These are phyloP conservation scores for Epizoanthus stellaris DNA, from an alignment of 92 coral and sea anemone species.

Conservation along the genomic window DNA sequence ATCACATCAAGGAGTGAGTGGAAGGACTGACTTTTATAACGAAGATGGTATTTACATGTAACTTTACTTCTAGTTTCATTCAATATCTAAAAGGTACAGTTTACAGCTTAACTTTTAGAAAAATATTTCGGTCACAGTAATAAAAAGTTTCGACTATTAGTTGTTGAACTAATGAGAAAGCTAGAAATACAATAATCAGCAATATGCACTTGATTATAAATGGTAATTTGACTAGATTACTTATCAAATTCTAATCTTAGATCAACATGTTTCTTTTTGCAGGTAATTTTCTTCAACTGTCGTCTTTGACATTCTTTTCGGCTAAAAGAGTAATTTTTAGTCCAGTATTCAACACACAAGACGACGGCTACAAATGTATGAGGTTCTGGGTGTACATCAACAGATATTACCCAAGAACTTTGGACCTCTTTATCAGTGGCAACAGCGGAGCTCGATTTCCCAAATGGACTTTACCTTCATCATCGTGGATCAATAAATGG, in stretches of 20 bases:
- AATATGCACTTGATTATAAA: too few relatives aligned
- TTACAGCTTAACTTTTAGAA: too few relatives aligned
- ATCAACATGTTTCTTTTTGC: conserved; percentile 4
- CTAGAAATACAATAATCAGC: too few relatives aligned
- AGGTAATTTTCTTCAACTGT: conserved; percentile 11
- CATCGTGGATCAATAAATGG: background rate
- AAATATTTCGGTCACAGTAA: too few relatives aligned
- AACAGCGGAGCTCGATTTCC: background rate
- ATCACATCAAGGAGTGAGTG: too few relatives aligned
- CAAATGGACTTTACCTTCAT: conserved; percentile 4
- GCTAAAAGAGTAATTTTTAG: background rate
- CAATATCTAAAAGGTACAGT: too few relatives aligned
- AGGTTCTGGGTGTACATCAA: conserved; percentile 1
- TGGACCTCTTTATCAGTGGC: conserved; percentile 1
- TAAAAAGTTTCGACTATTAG: too few relatives aligned
- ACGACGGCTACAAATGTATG: conserved; percentile 15
- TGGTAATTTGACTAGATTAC: background rate
- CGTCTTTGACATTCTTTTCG: background rate
- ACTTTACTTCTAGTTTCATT: too few relatives aligned
- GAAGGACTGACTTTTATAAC: too few relatives aligned
- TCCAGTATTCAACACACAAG: background rate
- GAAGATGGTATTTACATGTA: too few relatives aligned
- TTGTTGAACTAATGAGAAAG: too few relatives aligned
- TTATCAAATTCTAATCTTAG: background rate
- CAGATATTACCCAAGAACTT: background rate